Evolutionary conservation across 2,113 vertebrate genomes (phyloP), one percentile per base, ranked within the genome.

Genomic region (Cyanoderma ruficeps): DNA sequence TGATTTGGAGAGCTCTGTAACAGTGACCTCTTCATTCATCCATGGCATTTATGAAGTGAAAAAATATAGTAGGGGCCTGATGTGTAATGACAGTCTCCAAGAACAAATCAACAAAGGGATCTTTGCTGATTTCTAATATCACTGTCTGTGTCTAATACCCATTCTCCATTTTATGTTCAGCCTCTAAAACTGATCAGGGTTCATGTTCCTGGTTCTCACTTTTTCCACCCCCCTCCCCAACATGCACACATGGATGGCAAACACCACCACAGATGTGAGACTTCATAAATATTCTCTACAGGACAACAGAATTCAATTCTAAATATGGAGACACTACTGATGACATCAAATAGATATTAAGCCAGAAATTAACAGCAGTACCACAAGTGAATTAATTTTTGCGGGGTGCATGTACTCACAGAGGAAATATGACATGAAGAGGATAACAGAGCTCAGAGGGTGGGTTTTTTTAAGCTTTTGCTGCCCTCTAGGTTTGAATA

Each of bases 401-500:
- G 6, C 49, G 23, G 30, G 10, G 23, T 90, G 56, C 71, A 25
- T 7, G n/a, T 74, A 52, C 25, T 92, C 24, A 8, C 2, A 79
- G 33, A 71, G 6, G 31, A 89, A 63, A 75, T 37, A 9, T 47
- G 17, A 28, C 3, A 1, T 55, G 50, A 79, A 67, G 28, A 89
- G 27, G 17, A 9, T 68, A 65, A 63, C 23, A 47, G 22, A 70
- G 39, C n/a, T 25, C 12, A 83, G 27, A 53, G 24, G 3, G 2
- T 27, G 13, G 10, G 1, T 0, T 35, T 89, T 64, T 83, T 65
- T 50, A 90, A 85, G 90, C 70, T 77, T 94, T 79, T 93, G 80
- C 93, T 95, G 95, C 95, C 94, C 93, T 94, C 94, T 97, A 95
- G 91, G 70, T 77, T 83, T 91, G 42, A 89, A 42, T 25, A 22